A percentile compares a stretch with the other conserved stretches of the same genome.
Evolutionary conservation across 2,888 invertebrate genomes (phyloP).

Genomic region (Ophioninae sp.): DNA sequence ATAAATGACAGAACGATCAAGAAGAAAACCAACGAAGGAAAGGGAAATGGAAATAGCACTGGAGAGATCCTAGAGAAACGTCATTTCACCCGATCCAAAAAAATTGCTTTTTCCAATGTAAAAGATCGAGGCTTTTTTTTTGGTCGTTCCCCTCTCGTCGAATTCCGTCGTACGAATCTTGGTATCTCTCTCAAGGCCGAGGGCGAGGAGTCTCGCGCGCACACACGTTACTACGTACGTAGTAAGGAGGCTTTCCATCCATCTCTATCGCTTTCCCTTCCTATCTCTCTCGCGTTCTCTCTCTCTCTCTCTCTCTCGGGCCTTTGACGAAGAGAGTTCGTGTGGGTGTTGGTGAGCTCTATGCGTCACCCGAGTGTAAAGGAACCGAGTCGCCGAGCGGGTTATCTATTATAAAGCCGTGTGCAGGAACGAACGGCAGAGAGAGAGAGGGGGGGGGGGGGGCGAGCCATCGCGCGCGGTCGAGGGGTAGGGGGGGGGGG

Average conservation of each 20-base stretch:
- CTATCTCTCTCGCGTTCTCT: not conserved
- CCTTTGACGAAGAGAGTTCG: constrained; percentile 7
- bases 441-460: constrained; percentile 15
- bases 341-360: constrained; percentile 57
- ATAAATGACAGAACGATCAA: too few relatives aligned
- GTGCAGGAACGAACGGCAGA: constrained; percentile 49
- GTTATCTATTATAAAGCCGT: constrained; percentile 65
- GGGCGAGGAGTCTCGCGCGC: constrained; percentile 67
- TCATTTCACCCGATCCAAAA: too few relatives aligned
- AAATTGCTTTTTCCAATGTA: not conserved
- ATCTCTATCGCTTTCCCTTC: constrained; percentile 21
- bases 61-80: too few relatives aligned
- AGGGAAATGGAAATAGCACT: too few relatives aligned
- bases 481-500: constrained; percentile 50
- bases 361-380: constrained; percentile 66
- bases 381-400: constrained; percentile 62
- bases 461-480: constrained; percentile 11
- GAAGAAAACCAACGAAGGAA: too few relatives aligned
- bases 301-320: not conserved
- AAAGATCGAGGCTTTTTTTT: constrained; percentile 16
- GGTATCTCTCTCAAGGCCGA: constrained; percentile 63
- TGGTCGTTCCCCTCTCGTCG: constrained; percentile 1
- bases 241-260: constrained; percentile 60
- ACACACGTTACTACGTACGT: constrained; percentile 74
- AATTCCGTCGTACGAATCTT: constrained; percentile 30